A percentile compares a stretch with the other conserved stretches of the same genome.
These are phyloP conservation scores for Poeciliopsis presidionis DNA, from an alignment of 2,797 vertebrate genomes.

Conservation along the genomic window DNA sequence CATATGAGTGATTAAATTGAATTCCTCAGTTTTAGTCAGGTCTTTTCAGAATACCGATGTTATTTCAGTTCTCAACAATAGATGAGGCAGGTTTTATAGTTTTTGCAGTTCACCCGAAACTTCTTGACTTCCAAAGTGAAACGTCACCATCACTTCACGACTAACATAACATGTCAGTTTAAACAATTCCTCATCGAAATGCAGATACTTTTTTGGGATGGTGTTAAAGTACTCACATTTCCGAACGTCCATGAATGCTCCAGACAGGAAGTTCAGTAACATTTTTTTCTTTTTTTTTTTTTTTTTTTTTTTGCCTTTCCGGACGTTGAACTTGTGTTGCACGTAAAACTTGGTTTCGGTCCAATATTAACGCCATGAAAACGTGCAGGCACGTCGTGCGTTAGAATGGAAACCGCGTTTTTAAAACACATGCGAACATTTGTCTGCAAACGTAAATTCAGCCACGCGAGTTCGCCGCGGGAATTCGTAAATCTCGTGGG, in stretches of 20 bases:
- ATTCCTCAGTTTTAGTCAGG: not conserved
- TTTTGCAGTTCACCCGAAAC: not conserved
- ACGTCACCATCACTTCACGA: not conserved
- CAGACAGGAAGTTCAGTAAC: constrained; percentile 50
- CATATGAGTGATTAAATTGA: not conserved
- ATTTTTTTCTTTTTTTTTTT: too few relatives aligned
- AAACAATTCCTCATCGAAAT: not conserved
- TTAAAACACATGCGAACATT: constrained; percentile 1
- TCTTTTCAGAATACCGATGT: not conserved
- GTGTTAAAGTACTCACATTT: constrained; percentile 7
- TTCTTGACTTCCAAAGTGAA: not conserved
- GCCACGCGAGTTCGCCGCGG: constrained; percentile 8
- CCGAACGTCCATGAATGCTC: constrained; percentile 43
- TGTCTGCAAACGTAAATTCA: not conserved
- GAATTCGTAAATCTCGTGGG: constrained; percentile 15
- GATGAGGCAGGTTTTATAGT: not conserved
- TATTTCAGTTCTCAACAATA: not conserved
- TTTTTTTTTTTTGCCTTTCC: not conserved
- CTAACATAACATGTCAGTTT: not conserved
- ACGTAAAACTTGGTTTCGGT: not conserved
- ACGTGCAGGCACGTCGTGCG: constrained; percentile 23
- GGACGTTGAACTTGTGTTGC: not conserved
- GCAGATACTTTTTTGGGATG: not conserved
- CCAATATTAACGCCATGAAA: not conserved
- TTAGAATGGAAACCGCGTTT: constrained; percentile 25